phyloP scores from a whole-genome alignment of 2,797 vertebrate genomes.

The Aplochiton taeniatus region DNA sequence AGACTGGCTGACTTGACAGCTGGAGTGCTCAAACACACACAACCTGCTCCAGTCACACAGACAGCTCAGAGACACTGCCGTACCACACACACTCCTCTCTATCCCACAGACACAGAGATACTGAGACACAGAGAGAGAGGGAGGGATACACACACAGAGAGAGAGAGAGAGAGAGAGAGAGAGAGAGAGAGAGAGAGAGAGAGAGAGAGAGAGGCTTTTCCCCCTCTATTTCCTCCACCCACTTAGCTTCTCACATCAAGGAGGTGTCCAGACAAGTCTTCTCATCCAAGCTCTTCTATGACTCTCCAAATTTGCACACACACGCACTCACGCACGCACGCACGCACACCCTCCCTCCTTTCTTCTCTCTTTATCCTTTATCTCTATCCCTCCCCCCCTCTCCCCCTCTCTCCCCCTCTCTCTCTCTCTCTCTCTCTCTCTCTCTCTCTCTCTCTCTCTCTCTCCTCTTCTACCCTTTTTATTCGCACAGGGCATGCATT shows the following conservation, averaged over 20 bases:
- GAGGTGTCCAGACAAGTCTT: constrained; percentile 72
- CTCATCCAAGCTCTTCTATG: constrained; percentile 42
- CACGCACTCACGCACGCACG: constrained; percentile 7
- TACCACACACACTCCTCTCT: constrained; percentile 31
- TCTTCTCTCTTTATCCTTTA: not conserved
- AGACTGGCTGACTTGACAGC: constrained; percentile 30
- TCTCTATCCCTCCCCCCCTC: not conserved
- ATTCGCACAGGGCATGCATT: constrained; percentile 53
- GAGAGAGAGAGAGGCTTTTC: constrained; percentile 22
- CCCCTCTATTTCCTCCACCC: constrained; percentile 63
- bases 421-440: constrained; percentile 6
- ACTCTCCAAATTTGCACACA: constrained; percentile 40
- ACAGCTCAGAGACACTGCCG: constrained; percentile 5
- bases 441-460: constrained; percentile 22
- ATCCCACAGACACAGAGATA: constrained; percentile 21
- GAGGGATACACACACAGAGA: constrained; percentile 14
- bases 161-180: constrained; percentile 19
- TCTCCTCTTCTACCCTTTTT: constrained; percentile 22
- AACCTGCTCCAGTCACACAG: not conserved
- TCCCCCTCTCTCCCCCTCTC: constrained; percentile 33
- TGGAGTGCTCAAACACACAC: constrained; percentile 34
- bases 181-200: constrained; percentile 22
- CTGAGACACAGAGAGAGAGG: constrained; percentile 20
- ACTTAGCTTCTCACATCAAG: constrained; percentile 62
- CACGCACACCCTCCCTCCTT: not conserved